Evolutionary conservation across 1,140 invertebrate species (phyloP), one percentile per base, ranked within the genome.

Genomic region (Tigriopus japonicus): DNA sequence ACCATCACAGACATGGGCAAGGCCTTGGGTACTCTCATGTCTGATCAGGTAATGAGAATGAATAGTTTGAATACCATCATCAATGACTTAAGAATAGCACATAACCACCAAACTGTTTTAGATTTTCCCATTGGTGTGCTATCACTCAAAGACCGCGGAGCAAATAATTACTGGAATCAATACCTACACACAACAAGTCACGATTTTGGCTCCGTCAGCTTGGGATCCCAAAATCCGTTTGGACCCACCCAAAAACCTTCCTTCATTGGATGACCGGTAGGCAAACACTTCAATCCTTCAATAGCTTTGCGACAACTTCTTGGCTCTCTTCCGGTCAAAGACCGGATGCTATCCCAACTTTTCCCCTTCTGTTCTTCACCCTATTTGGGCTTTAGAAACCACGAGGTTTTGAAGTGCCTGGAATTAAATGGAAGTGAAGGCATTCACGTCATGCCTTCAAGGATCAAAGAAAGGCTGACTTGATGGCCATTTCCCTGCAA

Each of bases 121-220:
- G 42, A 68, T 68, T 64, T 74, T 74, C 59, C 69, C 71, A 58
- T 60, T 65, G 40, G 62, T 69, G n/a, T 68, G 68, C 10, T 71
- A 71, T 56, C 61, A 60, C 45, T 69, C 70, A 10, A 63, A 66
- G 55, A 64, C 65, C 56, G 62, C 63, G 42, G 45, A 65, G 9
- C 67, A 73, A 42, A 56, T 76, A 15, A 52, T 75, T 13, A 65
- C 65, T 49, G 71, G 68, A 7, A 60, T 75, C 9, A 74, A 75
- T 62, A 62, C 66, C 45, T 75, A 75, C 63, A 56, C 74, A n/a
- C 65, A 72, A 42, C 64, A 65, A 0, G 64, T 69, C 15, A 68
- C 70, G 15, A 68, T 76, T n/a, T 67, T 75, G 35, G 73, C 74
- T 43, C 72, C 74, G 23, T 68, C 67, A 42, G 71, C 69, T 61